These are phyloP conservation scores for Acanthosepion lycidas DNA, from an alignment of 2,888 invertebrate species.

Conservation along the genomic window DNA sequence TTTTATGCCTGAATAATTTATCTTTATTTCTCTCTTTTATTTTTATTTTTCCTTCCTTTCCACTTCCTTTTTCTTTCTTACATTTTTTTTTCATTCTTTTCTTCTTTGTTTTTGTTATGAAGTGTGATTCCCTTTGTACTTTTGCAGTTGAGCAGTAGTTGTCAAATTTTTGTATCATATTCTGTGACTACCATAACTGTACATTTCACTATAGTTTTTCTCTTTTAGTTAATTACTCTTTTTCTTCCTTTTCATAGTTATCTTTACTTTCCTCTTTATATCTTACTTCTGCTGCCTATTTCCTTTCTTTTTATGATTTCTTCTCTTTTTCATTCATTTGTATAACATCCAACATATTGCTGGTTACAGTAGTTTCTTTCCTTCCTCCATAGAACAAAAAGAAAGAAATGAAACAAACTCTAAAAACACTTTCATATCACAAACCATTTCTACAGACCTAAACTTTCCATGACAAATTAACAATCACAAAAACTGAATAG, in stretches of 20 bases:
- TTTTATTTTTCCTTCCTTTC: no score
- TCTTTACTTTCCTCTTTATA: neutral
- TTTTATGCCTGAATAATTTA: no score
- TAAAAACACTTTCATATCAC: neutral
- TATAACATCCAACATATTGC: neutral
- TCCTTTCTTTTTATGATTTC: neutral
- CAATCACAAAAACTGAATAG: neutral
- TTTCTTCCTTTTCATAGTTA: neutral
- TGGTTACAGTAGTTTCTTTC: neutral
- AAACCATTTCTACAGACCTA: neutral
- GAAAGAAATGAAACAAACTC: neutral
- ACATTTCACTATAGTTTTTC: no score
- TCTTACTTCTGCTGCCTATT: neutral
- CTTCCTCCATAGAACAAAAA: neutral
- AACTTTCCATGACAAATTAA: neutral
- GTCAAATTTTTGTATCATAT: no score
- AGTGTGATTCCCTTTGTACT: no score
- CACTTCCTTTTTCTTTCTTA: no score
- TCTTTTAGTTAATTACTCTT: neutral
- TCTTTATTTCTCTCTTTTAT: no score
- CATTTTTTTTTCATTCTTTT: no score
- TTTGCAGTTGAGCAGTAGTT: no score
- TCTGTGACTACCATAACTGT: no score
- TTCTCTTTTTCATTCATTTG: neutral
- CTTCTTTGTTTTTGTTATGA: no score